Percentiles rank a stretch among this genome's conserved stretches.
phyloP scores from a whole-genome alignment of 2,113 vertebrate genomes.

The Drymodes brunneopygia region DNA sequence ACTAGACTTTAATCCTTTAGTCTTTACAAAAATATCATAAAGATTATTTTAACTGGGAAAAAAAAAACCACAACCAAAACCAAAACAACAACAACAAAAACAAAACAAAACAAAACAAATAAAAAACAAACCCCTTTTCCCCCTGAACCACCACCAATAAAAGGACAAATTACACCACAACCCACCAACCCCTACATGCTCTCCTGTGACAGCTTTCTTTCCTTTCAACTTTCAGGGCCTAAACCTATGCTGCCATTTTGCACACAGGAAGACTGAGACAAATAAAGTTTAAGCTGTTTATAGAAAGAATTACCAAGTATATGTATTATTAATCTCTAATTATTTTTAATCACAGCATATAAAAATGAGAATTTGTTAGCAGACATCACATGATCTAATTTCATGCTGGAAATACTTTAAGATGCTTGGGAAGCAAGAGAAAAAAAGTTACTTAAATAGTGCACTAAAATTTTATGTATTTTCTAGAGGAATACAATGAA shows the following conservation, averaged over 20 bases:
- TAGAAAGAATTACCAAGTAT: not conserved
- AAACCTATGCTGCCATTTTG: not conserved
- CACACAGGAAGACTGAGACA: not conserved
- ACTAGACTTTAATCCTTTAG: not conserved
- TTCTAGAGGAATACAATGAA: not conserved
- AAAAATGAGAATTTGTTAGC: not conserved
- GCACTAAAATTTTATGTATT: not conserved
- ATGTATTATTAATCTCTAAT: not conserved
- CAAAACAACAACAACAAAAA: not conserved
- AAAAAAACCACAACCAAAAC: too few relatives aligned
- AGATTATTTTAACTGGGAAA: not conserved
- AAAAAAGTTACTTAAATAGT: not conserved
- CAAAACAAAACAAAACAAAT: too few relatives aligned
- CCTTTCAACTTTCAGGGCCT: not conserved
- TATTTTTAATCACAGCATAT: not conserved
- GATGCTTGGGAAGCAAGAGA: not conserved
- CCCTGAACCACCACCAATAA: fast-evolving
- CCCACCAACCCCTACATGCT: fast-evolving
- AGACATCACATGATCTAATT: not conserved
- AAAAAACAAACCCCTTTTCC: fast-evolving
- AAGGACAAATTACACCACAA: not conserved
- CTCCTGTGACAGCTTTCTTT: not conserved
- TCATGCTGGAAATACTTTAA: not conserved
- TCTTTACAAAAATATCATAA: not conserved
- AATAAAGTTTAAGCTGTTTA: not conserved